Base-by-base conservation (phyloP, 2,113 vertebrate species). In the Centropus bengalensis region DNA sequence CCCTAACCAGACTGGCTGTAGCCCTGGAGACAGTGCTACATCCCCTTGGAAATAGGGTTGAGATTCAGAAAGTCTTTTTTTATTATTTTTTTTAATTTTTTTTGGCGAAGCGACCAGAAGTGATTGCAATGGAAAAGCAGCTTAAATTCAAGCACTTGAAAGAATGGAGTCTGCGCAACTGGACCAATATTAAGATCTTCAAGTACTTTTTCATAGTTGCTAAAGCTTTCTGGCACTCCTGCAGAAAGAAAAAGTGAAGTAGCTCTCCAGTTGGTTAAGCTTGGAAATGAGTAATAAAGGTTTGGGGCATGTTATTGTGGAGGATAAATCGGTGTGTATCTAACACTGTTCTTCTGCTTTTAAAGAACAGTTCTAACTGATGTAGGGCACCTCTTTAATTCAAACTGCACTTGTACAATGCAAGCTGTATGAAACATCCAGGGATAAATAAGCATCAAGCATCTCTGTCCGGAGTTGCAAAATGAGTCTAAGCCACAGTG, bases 371-470 rank as follows among this genome's bases (percentile, higher is more conserved):
- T n/a, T 68, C 26, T 13, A 24, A 42, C 3, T 54, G 67, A 12
- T 73, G 24, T 10, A 24, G 76, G 27, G 7, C 33, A 30, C 21
- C 10, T 82, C 19, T 82, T 58, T 22, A 12, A n/a, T 27, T 40
- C 32, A 28, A 21, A 5, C 5, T 56, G 9, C 14, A 1, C 6
- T 60, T 55, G 7, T 8, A 5, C 7, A 8, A 0, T 28, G 15
- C 14, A 14, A 58, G 7, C 24, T 55, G 38, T 32, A 0, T 15
- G 19, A 44, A 83, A 36, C 6, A 82, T 51, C 10, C 24, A 71
- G 51, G 58, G 23, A 8, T 47, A 76, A 71, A 67, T 42, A 67
- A 63, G 36, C 16, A 36, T 5, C 17, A 9, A 42, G 22, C 8
- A 15, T 24, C 40, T 68, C 54, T 33, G 20, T 59, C 66, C 28